These are phyloP conservation scores for Tetrao urogallus DNA, from an alignment of 2,113 vertebrate species.

Conservation along the genomic window DNA sequence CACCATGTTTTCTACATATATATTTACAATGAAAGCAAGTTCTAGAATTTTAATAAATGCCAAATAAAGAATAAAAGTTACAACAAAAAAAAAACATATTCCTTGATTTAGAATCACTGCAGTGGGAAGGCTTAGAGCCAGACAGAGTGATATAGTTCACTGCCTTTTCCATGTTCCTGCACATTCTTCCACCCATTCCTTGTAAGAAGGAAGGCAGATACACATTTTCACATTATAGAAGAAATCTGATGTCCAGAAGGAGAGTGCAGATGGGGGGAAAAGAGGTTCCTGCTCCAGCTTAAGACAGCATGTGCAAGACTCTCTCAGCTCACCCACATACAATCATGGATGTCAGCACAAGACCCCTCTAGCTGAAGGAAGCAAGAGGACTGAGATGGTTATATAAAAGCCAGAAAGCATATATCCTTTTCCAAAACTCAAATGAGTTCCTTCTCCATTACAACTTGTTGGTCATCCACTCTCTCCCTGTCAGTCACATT, in stretches of 20 bases:
- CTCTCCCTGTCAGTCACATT: not conserved
- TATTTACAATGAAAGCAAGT: slow-evolving; percentile 43
- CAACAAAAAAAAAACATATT: slow-evolving; percentile 70
- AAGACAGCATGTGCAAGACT: not conserved
- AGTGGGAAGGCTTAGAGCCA: slow-evolving; percentile 37
- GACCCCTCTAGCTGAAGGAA: not conserved
- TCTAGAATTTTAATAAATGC: slow-evolving; percentile 72
- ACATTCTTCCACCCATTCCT: not conserved
- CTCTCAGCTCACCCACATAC: not conserved
- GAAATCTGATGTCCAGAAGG: not conserved
- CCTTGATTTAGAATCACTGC: slow-evolving; percentile 51
- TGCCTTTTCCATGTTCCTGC: not conserved
- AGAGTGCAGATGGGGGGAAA: not conserved
- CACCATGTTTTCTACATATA: slow-evolving; percentile 53
- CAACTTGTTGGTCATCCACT: not conserved
- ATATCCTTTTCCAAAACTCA: not conserved
- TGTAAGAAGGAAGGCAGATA: not conserved
- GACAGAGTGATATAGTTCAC: not conserved
- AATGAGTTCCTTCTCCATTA: not conserved
- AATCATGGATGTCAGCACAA: not conserved
- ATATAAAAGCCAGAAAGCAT: not conserved
- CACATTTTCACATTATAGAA: not conserved
- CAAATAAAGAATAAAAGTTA: slow-evolving; percentile 68
- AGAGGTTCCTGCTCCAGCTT: not conserved
- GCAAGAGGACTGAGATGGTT: not conserved